A percentile compares a stretch with the other conserved stretches of the same genome.
These are phyloP conservation scores for Lucilia sericata DNA, from an alignment of 1,140 invertebrate genomes.

Conservation along the genomic window DNA sequence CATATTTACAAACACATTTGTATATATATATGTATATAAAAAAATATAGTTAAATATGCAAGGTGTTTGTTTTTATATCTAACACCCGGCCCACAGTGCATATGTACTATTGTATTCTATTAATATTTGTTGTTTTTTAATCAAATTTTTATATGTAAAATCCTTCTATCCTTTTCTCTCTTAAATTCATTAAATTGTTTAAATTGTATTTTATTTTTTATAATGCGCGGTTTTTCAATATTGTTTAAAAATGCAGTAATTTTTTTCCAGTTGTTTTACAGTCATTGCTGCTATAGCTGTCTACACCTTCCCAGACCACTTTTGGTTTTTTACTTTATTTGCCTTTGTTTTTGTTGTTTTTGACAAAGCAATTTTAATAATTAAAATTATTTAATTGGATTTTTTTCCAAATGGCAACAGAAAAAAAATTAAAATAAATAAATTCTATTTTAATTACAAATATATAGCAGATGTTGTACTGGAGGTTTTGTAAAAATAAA, in stretches of 20 bases:
- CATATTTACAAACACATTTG: neutral
- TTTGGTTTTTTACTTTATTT: neutral
- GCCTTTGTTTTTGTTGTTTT: constrained; percentile 2
- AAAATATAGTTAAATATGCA: neutral
- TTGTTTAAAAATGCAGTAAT: constrained; percentile 2
- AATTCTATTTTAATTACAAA: neutral
- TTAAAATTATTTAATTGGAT: constrained; percentile 18
- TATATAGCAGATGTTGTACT: neutral
- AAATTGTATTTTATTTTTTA: neutral
- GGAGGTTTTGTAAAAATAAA: neutral
- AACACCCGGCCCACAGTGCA: neutral
- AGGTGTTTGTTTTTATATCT: neutral
- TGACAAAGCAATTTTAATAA: constrained; percentile 21
- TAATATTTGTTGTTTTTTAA: constrained; percentile 8
- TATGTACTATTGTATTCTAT: neutral
- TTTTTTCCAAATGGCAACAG: neutral
- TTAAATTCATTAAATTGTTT: neutral
- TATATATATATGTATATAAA: neutral
- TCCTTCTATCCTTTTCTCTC: neutral
- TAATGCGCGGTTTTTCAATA: constrained; percentile 29
- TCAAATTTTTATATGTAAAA: neutral
- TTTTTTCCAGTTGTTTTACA: neutral
- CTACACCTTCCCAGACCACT: neutral
- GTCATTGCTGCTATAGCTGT: neutral
- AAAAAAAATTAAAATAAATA: neutral